Base-by-base conservation (phyloP, 1,140 invertebrate genomes). In the Asbolus verrucosus region DNA sequence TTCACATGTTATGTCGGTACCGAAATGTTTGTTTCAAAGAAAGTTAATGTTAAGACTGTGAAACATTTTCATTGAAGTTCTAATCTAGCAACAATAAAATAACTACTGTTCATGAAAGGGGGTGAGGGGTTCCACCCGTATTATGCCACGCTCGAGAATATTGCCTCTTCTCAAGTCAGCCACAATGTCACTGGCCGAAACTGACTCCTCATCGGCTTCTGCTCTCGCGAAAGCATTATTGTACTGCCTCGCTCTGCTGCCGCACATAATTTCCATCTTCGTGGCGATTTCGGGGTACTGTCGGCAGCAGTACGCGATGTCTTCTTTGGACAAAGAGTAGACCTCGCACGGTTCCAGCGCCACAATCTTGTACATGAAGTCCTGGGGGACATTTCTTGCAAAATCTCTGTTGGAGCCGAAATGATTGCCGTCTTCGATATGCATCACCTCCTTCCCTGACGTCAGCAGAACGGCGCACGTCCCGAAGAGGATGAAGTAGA, bases 401-500 rank as follows among this genome's bases (percentile, higher is more conserved):
- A 43, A 43, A 38, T 16, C 46, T 11, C 18, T 18, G 4, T 4
- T 24, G n/a, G 9, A 6, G 5, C 71, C 67, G 50, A 75, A 75
- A 62, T 65, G 41, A 9, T 70, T 50, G 0, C 71, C 71, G 33
- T 73, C 71, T 14, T 73, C 61, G 3, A 75, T 27, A 39, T 75
- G 71, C 27, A 19, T 46, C 8, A 77, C 62, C 67, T 77, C 76
- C 33, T 67, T 83, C 75, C 69, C 82, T 2, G 54, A 27, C n/a
- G 38, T 65, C 5, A 80, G 81, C 19, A 81, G 80, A 4, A 85
- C 75, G 0, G 81, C 82, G n/a, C 85, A 81, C 0, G 83, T 84
- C 6, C 85, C 85, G n/a, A 78, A 80, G 30, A 77, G 73, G 2
- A 86, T 76, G 14, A 84, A 85, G 65, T 78, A 84, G 65, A 85